Percentiles rank a stretch among this genome's conserved stretches.
These are phyloP conservation scores for Ennomos fuscantarius DNA, from an alignment of 2,888 invertebrate genomes.

Conservation along the genomic window DNA sequence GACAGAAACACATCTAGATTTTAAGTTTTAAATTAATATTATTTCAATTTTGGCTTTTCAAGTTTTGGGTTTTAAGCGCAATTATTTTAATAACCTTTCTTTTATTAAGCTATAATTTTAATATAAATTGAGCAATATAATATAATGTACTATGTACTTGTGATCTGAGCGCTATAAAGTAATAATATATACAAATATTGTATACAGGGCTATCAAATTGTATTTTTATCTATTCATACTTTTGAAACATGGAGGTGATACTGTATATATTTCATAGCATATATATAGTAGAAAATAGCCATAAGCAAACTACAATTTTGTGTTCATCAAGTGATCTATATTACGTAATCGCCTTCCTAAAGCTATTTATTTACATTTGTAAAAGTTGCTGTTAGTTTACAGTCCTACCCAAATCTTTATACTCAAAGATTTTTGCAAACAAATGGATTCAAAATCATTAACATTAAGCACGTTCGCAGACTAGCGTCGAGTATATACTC, in stretches of 20 bases:
- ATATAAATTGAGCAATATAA: conserved; percentile 65
- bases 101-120: conserved; percentile 38
- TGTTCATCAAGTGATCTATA: conserved; percentile 65
- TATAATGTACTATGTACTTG: conserved; percentile 49
- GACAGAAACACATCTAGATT: conserved; percentile 53
- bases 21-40: conserved; percentile 55
- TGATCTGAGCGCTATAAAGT: conserved; percentile 58
- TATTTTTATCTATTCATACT: conserved; percentile 56
- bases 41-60: conserved; percentile 58
- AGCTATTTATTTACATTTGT: conserved; percentile 53
- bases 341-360: conserved; percentile 50
- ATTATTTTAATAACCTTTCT: conserved; percentile 46
- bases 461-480: background rate
- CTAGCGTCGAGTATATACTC: conserved; percentile 5
- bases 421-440: background rate
- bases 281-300: conserved; percentile 56
- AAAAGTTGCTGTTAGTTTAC: conserved; percentile 35
- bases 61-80: conserved; percentile 45
- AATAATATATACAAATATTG: conserved; percentile 50
- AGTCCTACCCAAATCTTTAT: background rate
- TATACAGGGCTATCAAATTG: conserved; percentile 67
- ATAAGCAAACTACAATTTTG: conserved; percentile 66
- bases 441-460: conserved; percentile 11
- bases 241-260: conserved; percentile 46
- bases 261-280: conserved; percentile 52